phyloP scores from a whole-genome alignment of 2,113 vertebrate species.

The Neolamprologus cancellatus region DNA sequence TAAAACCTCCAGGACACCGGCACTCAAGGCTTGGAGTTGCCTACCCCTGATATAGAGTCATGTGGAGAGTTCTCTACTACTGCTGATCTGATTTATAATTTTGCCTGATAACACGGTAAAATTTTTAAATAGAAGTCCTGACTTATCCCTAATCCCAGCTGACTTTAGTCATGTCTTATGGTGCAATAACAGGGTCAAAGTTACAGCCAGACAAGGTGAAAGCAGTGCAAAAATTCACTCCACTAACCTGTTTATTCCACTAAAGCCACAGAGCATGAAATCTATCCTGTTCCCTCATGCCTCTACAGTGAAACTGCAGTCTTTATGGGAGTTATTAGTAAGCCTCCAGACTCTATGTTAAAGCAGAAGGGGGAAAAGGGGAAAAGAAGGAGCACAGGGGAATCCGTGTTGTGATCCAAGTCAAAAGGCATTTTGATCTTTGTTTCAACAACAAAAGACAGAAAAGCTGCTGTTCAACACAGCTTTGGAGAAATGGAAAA shows the following conservation, averaged over 20 bases:
- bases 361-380: background rate
- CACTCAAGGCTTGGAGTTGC: no score
- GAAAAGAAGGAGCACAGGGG: background rate
- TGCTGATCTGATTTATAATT: background rate
- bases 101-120: background rate
- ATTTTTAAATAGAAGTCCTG: background rate
- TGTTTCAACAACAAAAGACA: background rate
- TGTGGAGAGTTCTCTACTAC: background rate
- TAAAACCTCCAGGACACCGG: no score
- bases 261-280: slow-evolving; percentile 38
- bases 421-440: slow-evolving; percentile 10
- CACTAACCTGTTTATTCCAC: slow-evolving; percentile 24
- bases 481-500: background rate
- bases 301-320: background rate
- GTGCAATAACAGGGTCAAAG: slow-evolving; percentile 5
- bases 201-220: background rate
- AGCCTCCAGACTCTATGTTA: background rate
- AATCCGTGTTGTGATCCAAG: background rate
- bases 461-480: background rate
- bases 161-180: background rate
- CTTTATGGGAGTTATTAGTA: slow-evolving; percentile 28
- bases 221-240: slow-evolving; percentile 5
- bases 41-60: background rate
- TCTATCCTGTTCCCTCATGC: slow-evolving; percentile 8
- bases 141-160: background rate